Base-by-base conservation (phyloP, 2,888 invertebrate species). In the Agrotis exclamationis region DNA sequence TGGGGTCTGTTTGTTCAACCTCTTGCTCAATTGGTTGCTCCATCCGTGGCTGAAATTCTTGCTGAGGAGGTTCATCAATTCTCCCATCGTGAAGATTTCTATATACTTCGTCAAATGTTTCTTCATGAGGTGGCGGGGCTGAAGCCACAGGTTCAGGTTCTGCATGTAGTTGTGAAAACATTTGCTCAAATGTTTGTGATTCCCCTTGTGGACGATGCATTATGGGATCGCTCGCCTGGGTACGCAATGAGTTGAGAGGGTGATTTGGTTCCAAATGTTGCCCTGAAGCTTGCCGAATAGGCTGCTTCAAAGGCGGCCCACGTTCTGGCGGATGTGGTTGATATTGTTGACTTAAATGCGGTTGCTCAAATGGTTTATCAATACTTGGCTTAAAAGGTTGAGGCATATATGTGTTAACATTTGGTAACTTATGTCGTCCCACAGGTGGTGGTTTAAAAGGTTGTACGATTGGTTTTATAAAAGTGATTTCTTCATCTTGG, bases 51-150 rank as follows among this genome's bases (percentile, higher is more conserved):
- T 24, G 59, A 45, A 50, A n/a, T 18, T 50, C 60, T 70, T 48
- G 51, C 16, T 63, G 58, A 20, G 58, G 64, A 13, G 80, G 18
- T 48, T 50, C 22, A 5, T 76, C 66, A 56, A 11, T 0, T 6
- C 45, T 5, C 13, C 39, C 67, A 2, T 70, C 67, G 39, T 80
- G 76, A 20, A 76, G 56, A 39, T 63, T 63, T 45, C 24, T 80
- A 58, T 76, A 80, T 4, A 80, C n/a, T 22, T 80, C 80, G 1
- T 80, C 76, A 57, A 80, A 80, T 47, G 80, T 80, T 73, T 80
- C 62, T 24, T 80, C 80, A 16, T 56, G 51, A 16, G 44, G 56
- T 50, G n/a, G 45, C 1, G 28, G 20, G 1, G 39, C 16, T 2
- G 33, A 7, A 4, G 18, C 22, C 18, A 22, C 39, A 1, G 51